Conservation (phyloP, 1,140 invertebrate species). For the Linepithema humile region DNA sequence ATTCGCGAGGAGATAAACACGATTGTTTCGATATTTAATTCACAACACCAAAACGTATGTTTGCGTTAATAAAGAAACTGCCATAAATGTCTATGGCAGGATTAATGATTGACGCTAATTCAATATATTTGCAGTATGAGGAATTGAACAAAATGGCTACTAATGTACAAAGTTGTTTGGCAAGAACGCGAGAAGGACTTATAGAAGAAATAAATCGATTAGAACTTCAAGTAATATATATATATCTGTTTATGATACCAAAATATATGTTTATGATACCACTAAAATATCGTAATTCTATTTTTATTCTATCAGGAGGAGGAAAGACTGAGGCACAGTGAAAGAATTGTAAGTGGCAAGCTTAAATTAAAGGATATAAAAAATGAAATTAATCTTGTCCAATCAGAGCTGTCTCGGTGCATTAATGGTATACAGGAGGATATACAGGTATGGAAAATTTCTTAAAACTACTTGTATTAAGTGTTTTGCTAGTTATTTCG, state of each 20-base stretch:
- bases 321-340: conserved; percentile 73
- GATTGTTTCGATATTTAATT: conserved; percentile 75
- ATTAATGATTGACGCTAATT: conserved; percentile 3
- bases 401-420: conserved; percentile 69
- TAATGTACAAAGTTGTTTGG: conserved; percentile 74
- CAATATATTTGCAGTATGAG: conserved; percentile 66
- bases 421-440: conserved; percentile 71
- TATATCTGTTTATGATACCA: not conserved
- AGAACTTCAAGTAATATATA: conserved; percentile 75
- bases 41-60: conserved; percentile 76
- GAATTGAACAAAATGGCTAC: conserved; percentile 73
- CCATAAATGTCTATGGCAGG: not conserved
- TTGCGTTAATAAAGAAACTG: not conserved
- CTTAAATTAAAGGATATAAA: conserved; percentile 79
- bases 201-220: conserved; percentile 70
- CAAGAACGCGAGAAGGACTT: conserved; percentile 74
- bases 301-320: conserved; percentile 69
- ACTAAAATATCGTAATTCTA: not conserved
- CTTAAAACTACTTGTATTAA: conserved; percentile 9
- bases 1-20: conserved; percentile 79
- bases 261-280: not conserved
- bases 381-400: conserved; percentile 78
- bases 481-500: not conserved
- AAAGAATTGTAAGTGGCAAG: conserved; percentile 74
- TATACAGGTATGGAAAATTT: conserved; percentile 61